Base-by-base conservation (phyloP, 2,797 vertebrate species). In the Potorous gilbertii region DNA sequence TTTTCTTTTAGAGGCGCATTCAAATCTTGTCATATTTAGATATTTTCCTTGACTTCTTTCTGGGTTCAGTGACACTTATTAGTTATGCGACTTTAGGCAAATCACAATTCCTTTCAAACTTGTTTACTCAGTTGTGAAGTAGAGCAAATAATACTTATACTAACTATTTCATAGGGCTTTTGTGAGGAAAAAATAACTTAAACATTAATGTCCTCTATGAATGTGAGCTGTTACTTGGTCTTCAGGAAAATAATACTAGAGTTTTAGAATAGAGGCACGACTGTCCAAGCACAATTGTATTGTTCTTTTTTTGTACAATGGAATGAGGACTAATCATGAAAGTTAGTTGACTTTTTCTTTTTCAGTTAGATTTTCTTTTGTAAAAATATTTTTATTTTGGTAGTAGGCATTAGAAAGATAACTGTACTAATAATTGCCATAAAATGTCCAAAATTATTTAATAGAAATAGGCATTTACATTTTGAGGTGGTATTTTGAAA, bases 181-280 rank as follows among this genome's bases (percentile, higher is more conserved):
- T 27, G 40, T 27, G 12, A 40, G 8, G 2, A 24, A 2, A 24
- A 11, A 24, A 81, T 81, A 1, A 21, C 21, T 24, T 46, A 81
- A 40, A 81, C 21, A 81, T 46, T 46, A 46, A 81, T 24, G 8
- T 81, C 46, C 18, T 46, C 24, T 46, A 27, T 24, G 18, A 81
- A 46, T 27, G 18, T 81, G 24, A 87, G 9, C 40, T 12, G 3
- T 27, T 50, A 50, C 3, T 87, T 46, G 74, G 46, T 87, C 18
- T 87, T 87, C 40, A 94, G 52, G 92, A n/a, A 94, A 29, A 62
- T 40, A 81, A 11, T 91, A 94, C 52, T 93, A 91, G 29, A 57
- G 21, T 16, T 94, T 95, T 96, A 95, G 91, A 66, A 92, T 91
- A 18, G 96, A 95, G 74, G 91, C 94, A 94, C 28, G 21, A 93